Percentiles rank a stretch among this genome's conserved stretches.
Evolutionary conservation across 2,113 vertebrate species (phyloP).

Genomic region (Mobula hypostoma): DNA sequence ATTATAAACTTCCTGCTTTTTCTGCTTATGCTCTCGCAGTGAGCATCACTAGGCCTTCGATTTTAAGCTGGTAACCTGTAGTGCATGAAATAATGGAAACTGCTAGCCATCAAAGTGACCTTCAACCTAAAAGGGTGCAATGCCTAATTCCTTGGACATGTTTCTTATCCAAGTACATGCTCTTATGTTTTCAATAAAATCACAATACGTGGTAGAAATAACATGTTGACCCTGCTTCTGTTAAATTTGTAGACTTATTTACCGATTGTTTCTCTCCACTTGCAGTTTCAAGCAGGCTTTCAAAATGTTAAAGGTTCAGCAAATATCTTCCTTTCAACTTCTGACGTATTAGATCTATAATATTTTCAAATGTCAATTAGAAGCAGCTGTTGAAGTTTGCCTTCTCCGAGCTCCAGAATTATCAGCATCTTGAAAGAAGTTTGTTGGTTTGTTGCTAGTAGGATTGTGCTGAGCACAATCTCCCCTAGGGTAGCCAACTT

Average conservation of each 20-base stretch:
- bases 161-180: neutral
- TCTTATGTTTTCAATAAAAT: neutral
- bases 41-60: neutral
- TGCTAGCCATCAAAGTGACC: neutral
- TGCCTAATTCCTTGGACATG: neutral
- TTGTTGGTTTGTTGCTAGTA: no score
- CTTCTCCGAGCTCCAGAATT: neutral
- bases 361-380: neutral
- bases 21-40: neutral
- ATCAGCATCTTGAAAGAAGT: neutral
- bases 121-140: neutral
- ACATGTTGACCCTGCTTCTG: neutral
- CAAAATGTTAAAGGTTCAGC: conserved; percentile 2
- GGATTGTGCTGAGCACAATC: neutral
- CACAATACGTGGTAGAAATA: neutral
- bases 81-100: neutral
- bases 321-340: neutral
- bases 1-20: neutral
- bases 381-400: neutral
- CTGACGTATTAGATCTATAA: neutral
- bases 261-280: neutral
- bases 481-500: neutral
- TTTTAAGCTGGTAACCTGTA: neutral
- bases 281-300: neutral
- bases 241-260: neutral